Evolutionary conservation across 2,113 vertebrate species (phyloP).

Genomic region (Aegithalos caudatus): DNA sequence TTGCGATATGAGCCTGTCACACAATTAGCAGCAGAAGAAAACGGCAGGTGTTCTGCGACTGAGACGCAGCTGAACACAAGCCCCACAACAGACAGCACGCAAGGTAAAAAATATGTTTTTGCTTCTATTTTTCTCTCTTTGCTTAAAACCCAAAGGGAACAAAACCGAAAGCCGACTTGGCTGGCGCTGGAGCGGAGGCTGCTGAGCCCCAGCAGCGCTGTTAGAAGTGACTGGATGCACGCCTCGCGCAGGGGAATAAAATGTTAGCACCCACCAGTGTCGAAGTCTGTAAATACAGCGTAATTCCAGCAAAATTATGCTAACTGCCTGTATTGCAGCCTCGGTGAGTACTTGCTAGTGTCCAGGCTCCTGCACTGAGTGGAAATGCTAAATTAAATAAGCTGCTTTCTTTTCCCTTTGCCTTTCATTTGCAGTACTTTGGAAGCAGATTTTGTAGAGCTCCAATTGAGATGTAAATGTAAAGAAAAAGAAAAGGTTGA

Average conservation of each 20-base stretch:
- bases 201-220: not conserved
- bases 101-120: slow-evolving; percentile 64
- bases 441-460: not conserved
- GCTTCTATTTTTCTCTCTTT: slow-evolving; percentile 43
- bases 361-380: not conserved
- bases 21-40: slow-evolving; percentile 67
- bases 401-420: not conserved
- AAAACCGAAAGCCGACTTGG: not conserved
- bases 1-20: slow-evolving; percentile 64
- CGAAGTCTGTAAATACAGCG: slow-evolving; percentile 38
- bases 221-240: slow-evolving; percentile 45
- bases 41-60: slow-evolving; percentile 60
- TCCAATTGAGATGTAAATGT: not conserved
- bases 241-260: slow-evolving; percentile 19
- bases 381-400: not conserved
- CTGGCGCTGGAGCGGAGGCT: not conserved
- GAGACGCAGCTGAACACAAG: slow-evolving; percentile 51
- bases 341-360: not conserved
- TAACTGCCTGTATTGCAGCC: not conserved
- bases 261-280: slow-evolving; percentile 51
- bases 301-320: slow-evolving; percentile 38
- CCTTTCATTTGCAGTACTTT: not conserved
- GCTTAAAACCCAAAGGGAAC: not conserved
- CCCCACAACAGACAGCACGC: slow-evolving; percentile 39
- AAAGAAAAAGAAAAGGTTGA: not conserved